Base-by-base conservation (phyloP, 2,113 vertebrate species). In the Dasyurus viverrinus region DNA sequence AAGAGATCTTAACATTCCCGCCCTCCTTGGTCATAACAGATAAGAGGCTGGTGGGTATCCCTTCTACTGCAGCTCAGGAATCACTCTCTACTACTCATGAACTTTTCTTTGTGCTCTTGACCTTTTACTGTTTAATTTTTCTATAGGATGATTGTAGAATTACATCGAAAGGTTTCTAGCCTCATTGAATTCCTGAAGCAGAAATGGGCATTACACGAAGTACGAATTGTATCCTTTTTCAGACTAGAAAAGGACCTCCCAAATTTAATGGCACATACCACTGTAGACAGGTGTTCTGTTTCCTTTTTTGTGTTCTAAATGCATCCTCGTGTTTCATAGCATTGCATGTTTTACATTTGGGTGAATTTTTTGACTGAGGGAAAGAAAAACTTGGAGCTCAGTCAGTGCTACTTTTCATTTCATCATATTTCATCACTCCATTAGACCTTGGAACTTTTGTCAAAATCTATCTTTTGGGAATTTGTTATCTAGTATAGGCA, bases 151-250 rank as follows among this genome's bases (percentile, higher is more conserved):
- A 99, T 99, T 0, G 99, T 99, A 96, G 99, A 99, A 97, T 98
- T 99, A 12, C 99, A 99, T 96, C 99, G 99, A 47, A 99, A 99
- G 96, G 99, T 99, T 30, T 99, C 99, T 97, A 99, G 99, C 97
- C 99, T 99, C 93, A 99, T 99, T 30, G 99, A 99, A 92, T 99
- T 99, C 97, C 98, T 99, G 97, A 99, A 99, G 96, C 99, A 99
- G 98, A 99, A 99, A 97, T 99, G 99, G 99, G 99, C 99, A 0
- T 98, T 99, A 94, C 99, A 99, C 8, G 99, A 99, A 98, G 99
- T 99, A 95, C 98, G 99, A 48, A 98, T 99, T 94, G 99, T 99
- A 99, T 99, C 99, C 99, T 99, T 98, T 98, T 92, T n/a, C 60
- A 92, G 0, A 8, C 46, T 6, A 2, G 16, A 36, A 46, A 14